Evolutionary conservation across 2,113 vertebrate genomes (phyloP).

Genomic region (Arenaria interpres): DNA sequence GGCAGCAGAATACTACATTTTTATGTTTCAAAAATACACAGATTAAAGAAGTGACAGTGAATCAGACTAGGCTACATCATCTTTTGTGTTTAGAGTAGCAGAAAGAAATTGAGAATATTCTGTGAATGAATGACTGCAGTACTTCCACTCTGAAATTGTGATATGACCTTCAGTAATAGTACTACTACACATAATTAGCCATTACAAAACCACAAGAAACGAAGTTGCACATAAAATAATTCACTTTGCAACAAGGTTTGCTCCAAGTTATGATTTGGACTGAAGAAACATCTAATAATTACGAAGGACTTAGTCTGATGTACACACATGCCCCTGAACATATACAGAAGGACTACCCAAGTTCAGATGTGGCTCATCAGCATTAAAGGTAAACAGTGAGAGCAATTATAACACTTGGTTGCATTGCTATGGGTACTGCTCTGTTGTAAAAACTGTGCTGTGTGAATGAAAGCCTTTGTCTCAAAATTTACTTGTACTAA

Average conservation of each 20-base stretch:
- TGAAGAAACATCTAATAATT: not conserved
- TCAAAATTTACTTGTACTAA: not conserved
- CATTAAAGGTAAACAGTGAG: not conserved
- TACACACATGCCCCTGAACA: not conserved
- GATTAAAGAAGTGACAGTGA: not conserved
- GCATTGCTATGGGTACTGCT: not conserved
- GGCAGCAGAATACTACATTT: not conserved
- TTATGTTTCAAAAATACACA: not conserved
- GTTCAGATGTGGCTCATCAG: not conserved
- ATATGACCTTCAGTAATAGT: not conserved
- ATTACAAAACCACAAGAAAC: not conserved
- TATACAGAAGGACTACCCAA: not conserved
- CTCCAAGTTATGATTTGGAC: not conserved
- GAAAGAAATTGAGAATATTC: not conserved
- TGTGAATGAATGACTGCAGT: not conserved
- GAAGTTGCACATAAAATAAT: not conserved
- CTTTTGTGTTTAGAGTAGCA: not conserved
- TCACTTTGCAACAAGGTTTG: not conserved
- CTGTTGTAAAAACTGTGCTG: not conserved
- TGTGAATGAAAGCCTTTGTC: not conserved
- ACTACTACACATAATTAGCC: not conserved
- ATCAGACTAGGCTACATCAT: not conserved
- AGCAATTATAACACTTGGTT: not conserved
- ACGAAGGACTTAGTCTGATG: not conserved
- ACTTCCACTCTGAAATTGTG: not conserved